Evolutionary conservation across 1,140 invertebrate genomes (phyloP).

Genomic region (Drusus annulatus): DNA sequence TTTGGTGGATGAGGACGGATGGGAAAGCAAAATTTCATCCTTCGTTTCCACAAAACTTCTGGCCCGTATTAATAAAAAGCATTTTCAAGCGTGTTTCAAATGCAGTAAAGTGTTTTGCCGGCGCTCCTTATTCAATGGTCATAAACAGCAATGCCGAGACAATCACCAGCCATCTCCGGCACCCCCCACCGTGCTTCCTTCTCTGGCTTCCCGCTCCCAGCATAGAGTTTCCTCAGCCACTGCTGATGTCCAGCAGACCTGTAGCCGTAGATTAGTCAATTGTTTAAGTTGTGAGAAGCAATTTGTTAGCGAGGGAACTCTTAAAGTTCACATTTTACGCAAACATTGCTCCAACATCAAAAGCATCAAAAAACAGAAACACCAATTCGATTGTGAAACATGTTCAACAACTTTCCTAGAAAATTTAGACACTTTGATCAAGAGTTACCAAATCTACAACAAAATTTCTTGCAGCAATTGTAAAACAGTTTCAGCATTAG

Average conservation of each 20-base stretch:
- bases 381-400: conserved; percentile 1
- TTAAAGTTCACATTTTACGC: conserved; percentile 10
- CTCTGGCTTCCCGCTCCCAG: background rate
- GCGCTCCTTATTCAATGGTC: background rate
- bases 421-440: background rate
- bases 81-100: background rate
- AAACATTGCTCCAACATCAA: conserved; percentile 1
- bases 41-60: background rate
- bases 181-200: background rate
- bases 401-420: background rate
- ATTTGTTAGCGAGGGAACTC: background rate
- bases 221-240: no score
- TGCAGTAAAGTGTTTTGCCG: background rate
- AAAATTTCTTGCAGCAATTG: background rate
- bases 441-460: background rate
- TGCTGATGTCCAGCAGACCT: no score
- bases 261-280: background rate
- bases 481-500: background rate
- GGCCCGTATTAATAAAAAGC: background rate
- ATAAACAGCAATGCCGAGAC: background rate
- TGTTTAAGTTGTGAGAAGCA: conserved; percentile 9
- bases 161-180: background rate
- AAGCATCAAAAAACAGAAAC: background rate
- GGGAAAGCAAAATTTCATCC: background rate
- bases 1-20: background rate